These are phyloP conservation scores for Prionailurus bengalensis DNA, from an alignment of 2,113 vertebrate genomes.

Conservation along the genomic window DNA sequence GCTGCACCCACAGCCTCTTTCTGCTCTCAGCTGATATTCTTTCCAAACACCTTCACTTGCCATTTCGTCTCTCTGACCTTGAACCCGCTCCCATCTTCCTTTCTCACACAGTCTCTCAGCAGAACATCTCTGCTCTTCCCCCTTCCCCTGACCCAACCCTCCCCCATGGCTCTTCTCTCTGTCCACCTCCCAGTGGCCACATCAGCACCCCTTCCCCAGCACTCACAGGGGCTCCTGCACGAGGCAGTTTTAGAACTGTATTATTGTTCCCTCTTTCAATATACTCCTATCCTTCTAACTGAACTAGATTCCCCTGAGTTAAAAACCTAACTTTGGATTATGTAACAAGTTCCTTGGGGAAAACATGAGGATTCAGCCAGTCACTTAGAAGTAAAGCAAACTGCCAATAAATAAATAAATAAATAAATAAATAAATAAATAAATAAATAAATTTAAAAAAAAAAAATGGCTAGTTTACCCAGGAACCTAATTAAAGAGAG, in stretches of 20 bases:
- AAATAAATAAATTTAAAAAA: background rate
- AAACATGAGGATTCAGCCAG: constrained; percentile 55
- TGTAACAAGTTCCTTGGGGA: constrained; percentile 77
- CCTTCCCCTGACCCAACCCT: no score
- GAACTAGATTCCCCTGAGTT: constrained; percentile 53
- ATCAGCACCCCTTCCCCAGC: accelerated
- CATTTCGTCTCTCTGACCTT: constrained; percentile 16
- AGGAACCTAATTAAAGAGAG: constrained; percentile 77
- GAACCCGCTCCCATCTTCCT: background rate
- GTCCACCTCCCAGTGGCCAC: background rate
- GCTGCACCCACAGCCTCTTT: background rate
- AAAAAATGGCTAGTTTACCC: constrained; percentile 65
- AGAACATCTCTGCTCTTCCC: background rate
- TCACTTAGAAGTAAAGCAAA: constrained; percentile 66
- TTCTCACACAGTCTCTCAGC: background rate
- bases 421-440: background rate
- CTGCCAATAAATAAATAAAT: background rate
- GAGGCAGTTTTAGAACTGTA: background rate
- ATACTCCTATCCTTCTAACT: constrained; percentile 43
- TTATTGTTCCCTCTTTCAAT: background rate
- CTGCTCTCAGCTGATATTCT: background rate
- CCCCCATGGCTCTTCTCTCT: background rate
- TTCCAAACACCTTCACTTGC: background rate
- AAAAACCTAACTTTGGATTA: constrained; percentile 76
- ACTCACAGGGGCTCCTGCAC: background rate